Evolutionary conservation across 1,140 invertebrate genomes (phyloP).

Genomic region (Drosophila burlai): DNA sequence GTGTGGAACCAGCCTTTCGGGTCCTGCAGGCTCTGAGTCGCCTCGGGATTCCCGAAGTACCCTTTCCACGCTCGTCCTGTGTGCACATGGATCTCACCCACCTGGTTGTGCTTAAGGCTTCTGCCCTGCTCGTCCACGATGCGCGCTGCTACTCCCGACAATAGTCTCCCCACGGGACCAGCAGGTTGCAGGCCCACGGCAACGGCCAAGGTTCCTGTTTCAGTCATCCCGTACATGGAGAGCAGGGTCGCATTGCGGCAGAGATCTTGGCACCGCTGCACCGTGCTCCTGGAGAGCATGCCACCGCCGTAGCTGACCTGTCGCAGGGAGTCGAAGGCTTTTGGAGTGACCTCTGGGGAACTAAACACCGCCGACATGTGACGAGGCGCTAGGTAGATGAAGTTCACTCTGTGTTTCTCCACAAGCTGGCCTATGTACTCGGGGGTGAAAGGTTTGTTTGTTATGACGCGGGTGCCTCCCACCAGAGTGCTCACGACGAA

Average conservation of each 20-base stretch:
- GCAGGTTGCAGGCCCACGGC: not conserved
- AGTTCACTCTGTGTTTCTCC: slow-evolving; percentile 1
- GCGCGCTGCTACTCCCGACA: not conserved
- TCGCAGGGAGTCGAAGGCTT: not conserved
- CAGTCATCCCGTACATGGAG: not conserved
- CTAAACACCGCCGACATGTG: slow-evolving; percentile 5
- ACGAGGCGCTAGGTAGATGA: not conserved
- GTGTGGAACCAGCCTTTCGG: not conserved
- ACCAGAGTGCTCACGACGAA: not conserved
- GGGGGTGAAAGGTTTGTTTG: not conserved
- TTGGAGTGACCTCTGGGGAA: not conserved
- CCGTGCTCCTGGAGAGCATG: not conserved
- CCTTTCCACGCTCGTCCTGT: slow-evolving; percentile 6
- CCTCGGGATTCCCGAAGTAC: not conserved
- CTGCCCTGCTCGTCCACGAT: not conserved
- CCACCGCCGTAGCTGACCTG: not conserved
- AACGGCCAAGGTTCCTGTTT: not conserved
- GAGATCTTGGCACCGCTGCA: not conserved
- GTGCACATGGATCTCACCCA: slow-evolving; percentile 2
- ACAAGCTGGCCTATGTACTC: not conserved
- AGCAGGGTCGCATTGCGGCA: not conserved
- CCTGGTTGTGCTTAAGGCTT: not conserved
- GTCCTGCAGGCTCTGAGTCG: not conserved
- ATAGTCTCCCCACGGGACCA: not conserved
- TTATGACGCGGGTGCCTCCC: slow-evolving; percentile 5